A percentile compares a stretch with the other conserved stretches of the same genome.
These are phyloP conservation scores for Vanessa atalanta DNA, from an alignment of 1,140 invertebrate genomes.

Conservation along the genomic window DNA sequence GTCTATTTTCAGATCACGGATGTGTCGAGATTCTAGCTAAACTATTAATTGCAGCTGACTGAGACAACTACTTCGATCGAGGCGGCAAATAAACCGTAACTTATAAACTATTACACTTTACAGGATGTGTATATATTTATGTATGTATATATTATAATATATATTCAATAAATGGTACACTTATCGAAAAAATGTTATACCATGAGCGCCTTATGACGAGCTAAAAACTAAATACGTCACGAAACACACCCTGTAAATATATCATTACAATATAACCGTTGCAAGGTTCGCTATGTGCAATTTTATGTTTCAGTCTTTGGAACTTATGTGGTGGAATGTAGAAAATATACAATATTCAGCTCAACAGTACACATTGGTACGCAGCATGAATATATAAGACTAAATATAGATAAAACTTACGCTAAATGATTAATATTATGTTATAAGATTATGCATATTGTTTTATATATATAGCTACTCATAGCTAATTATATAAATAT, in stretches of 20 bases:
- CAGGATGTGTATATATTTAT: constrained; percentile 26
- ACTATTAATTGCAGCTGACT: constrained; percentile 29
- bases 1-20: constrained; percentile 5
- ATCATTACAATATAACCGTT: constrained; percentile 34
- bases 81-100: constrained; percentile 37
- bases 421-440: constrained; percentile 7
- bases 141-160: neutral
- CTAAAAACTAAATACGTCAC: constrained; percentile 35
- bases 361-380: constrained; percentile 40
- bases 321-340: constrained; percentile 61
- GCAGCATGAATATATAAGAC: constrained; percentile 3
- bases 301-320: constrained; percentile 67
- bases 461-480: neutral
- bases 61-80: constrained; percentile 39
- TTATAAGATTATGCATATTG: constrained; percentile 11
- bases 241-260: constrained; percentile 40
- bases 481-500: neutral
- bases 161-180: neutral
- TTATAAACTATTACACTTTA: constrained; percentile 39
- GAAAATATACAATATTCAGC: constrained; percentile 42
- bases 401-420: constrained; percentile 10
- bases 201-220: constrained; percentile 6
- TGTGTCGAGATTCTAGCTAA: constrained; percentile 34
- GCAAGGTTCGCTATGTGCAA: constrained; percentile 39
- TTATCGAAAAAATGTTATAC: constrained; percentile 9